Conservation (phyloP, 1,140 invertebrate genomes). For the Steinernema khuongi region DNA sequence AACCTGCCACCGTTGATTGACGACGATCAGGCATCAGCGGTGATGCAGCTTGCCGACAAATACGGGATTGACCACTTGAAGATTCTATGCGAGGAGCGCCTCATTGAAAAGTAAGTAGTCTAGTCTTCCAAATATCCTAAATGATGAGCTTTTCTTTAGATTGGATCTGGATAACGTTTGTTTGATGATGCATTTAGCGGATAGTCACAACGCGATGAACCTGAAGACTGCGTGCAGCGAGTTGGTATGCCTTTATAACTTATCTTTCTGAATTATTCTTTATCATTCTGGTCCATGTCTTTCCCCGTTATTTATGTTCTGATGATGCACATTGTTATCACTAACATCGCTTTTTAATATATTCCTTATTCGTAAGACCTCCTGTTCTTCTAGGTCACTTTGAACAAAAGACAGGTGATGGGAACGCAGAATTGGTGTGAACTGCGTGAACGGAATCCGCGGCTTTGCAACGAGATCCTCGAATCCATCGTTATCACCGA, state of each 20-base stretch:
- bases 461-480: slow-evolving; percentile 23
- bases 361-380: too few relatives aligned
- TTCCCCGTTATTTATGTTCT: too few relatives aligned
- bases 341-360: neutral
- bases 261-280: neutral
- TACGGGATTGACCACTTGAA: slow-evolving; percentile 52
- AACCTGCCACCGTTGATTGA: slow-evolving; percentile 37
- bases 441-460: slow-evolving; percentile 12
- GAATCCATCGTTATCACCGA: slow-evolving; percentile 24
- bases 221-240: slow-evolving; percentile 45
- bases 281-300: neutral
- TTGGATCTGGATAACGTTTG: slow-evolving; percentile 43
- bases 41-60: slow-evolving; percentile 56
- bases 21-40: slow-evolving; percentile 40
- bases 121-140: neutral
- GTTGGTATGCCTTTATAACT: slow-evolving; percentile 15
- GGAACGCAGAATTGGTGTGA: neutral
- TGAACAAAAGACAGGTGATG: slow-evolving; percentile 15
- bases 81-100: slow-evolving; percentile 50
- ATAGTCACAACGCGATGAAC: slow-evolving; percentile 47
- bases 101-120: slow-evolving; percentile 49
- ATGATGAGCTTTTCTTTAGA: slow-evolving; percentile 30
- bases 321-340: neutral
- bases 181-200: slow-evolving; percentile 47
- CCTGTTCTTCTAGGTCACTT: slow-evolving; percentile 19